These are phyloP conservation scores for Desoria tigrina DNA, from an alignment of 2,888 invertebrate species.

Conservation along the genomic window DNA sequence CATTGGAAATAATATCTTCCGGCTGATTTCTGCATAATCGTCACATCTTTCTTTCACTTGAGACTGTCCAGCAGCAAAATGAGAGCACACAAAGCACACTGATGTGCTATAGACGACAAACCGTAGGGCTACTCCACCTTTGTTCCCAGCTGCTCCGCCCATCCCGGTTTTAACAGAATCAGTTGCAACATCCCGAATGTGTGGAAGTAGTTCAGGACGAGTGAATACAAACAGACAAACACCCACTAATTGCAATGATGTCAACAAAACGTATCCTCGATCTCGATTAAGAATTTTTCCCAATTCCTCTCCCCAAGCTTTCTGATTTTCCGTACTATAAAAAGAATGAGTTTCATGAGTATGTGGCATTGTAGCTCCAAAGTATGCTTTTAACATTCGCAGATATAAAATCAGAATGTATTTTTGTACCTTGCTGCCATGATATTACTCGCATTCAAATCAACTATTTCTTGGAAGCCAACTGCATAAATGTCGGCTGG, in stretches of 20 bases:
- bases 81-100: constrained; percentile 96
- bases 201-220: constrained; percentile 82
- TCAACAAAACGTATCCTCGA: constrained; percentile 82
- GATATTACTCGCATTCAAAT: constrained; percentile 96
- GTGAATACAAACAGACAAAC: constrained; percentile 96
- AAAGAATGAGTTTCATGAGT: background rate
- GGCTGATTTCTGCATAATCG: constrained; percentile 92
- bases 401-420: background rate
- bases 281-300: constrained; percentile 88
- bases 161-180: constrained; percentile 97
- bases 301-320: constrained; percentile 92
- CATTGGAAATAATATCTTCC: constrained; percentile 88
- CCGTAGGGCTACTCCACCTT: constrained; percentile 91
- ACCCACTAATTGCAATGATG: constrained; percentile 93
- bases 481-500: constrained; percentile 92
- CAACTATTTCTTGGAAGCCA: constrained; percentile 99
- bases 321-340: constrained; percentile 81
- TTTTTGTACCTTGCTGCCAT: constrained; percentile 76
- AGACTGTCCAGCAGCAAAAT: constrained; percentile 98
- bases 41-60: constrained; percentile 93
- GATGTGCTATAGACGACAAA: constrained; percentile 90
- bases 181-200: constrained; percentile 87
- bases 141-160: constrained; percentile 94
- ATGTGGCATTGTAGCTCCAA: background rate
- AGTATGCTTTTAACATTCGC: too few species aligned